Evolutionary conservation across 2,888 invertebrate genomes (phyloP), one percentile per base, ranked within the genome.

Genomic region (Sepioteuthis lessoniana): DNA sequence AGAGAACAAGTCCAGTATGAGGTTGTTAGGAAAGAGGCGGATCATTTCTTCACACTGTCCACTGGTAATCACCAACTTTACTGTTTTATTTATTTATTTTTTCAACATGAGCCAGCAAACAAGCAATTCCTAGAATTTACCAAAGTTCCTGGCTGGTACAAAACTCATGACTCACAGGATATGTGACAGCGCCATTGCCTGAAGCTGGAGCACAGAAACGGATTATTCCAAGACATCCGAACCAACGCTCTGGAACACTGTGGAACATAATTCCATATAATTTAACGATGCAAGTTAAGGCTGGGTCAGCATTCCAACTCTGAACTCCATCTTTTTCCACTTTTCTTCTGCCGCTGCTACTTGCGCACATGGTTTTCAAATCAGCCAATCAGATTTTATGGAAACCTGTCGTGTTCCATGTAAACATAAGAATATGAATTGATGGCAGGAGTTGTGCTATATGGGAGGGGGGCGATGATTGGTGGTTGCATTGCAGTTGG

Each of bases 161-260:
- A 76, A 35, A 76, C 76, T n/a, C n/a, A 76, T 76, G 76, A 76
- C 76, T 76, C 76, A 76, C n/a, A 76, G 76, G 76, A n/a, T n/a
- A 76, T n/a, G 76, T 76, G 76, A 76, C 76, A 76, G 35, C 35
- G 76, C 76, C 35, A 76, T 76, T 76, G 76, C 76, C 76, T 76
- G 76, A 76, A 76, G 76, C 76, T 76, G n/a, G n/a, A n/a, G 76
- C n/a, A 76, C 16, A 76, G 76, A 76, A 76, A 76, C 35, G 76
- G 35, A 76, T 76, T 76, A 76, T 76, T 35, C n/a, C 76, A 76
- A 76, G 76, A 76, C 19, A 35, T 35, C 76, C 76, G 35, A 76
- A 76, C 76, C 76, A 76, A 76, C n/a, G 76, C 76, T 76, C 76
- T 76, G 76, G 76, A 76, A 76, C 76, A 76, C n/a, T 76, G 76